Evolutionary conservation across 2,888 invertebrate species (phyloP).

Genomic region (Cephus pygmeus): DNA sequence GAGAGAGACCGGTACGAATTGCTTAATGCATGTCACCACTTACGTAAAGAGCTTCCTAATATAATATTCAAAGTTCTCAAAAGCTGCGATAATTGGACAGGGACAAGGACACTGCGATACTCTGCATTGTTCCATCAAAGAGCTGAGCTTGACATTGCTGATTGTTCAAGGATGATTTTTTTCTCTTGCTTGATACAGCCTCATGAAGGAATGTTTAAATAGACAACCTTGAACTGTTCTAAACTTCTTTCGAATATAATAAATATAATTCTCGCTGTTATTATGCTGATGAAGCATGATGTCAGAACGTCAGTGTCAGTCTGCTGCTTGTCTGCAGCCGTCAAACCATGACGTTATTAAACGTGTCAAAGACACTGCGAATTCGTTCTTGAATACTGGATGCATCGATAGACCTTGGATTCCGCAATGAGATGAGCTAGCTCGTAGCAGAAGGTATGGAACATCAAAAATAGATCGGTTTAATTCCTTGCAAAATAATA

Average conservation of each 20-base stretch:
- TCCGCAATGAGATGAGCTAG: background rate
- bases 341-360: background rate
- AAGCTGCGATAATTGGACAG: background rate
- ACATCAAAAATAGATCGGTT: background rate
- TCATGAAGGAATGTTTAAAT: background rate
- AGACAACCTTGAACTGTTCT: background rate
- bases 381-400: background rate
- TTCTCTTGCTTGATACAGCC: background rate
- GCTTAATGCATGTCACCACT: background rate
- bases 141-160: background rate
- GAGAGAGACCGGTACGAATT: slow-evolving; percentile 6
- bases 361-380: background rate
- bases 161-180: background rate
- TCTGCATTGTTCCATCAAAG: background rate
- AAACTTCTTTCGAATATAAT: background rate
- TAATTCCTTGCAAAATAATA: background rate
- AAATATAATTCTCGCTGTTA: background rate
- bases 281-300: background rate
- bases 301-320: background rate
- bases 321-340: background rate
- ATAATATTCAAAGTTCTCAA: background rate
- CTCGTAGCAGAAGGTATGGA: background rate
- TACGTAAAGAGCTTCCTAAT: background rate
- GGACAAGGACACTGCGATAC: background rate
- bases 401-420: background rate